These are phyloP conservation scores for Pungitius pungitius DNA, from an alignment of 2,113 vertebrate species.

Conservation along the genomic window DNA sequence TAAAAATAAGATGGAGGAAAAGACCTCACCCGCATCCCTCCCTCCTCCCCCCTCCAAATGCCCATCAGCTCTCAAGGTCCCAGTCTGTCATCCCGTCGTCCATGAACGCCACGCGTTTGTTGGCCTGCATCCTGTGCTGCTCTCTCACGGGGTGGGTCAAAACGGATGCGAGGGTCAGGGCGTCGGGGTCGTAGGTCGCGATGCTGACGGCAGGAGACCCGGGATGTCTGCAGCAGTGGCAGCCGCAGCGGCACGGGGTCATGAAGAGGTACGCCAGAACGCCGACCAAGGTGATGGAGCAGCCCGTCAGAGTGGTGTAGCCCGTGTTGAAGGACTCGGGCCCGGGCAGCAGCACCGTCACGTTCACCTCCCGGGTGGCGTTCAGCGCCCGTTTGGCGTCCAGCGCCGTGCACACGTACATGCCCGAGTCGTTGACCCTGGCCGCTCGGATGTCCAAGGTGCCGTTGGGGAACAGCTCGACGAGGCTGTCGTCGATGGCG, in stretches of 20 bases:
- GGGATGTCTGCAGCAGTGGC: slow-evolving; percentile 82
- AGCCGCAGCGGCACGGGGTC: slow-evolving; percentile 89
- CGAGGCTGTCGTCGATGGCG: slow-evolving; percentile 74
- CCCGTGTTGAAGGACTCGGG: slow-evolving; percentile 89
- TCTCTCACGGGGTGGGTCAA: slow-evolving; percentile 63
- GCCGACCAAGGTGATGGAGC: slow-evolving; percentile 85
- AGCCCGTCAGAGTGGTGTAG: slow-evolving; percentile 93
- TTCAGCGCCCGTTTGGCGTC: slow-evolving; percentile 83
- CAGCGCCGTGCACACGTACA: slow-evolving; percentile 89
- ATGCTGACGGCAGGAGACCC: slow-evolving; percentile 52
- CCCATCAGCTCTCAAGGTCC: slow-evolving; percentile 74
- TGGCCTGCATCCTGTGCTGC: slow-evolving; percentile 76
- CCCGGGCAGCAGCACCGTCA: slow-evolving; percentile 80
- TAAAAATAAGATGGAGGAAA: slow-evolving; percentile 25
- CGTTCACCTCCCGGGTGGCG: slow-evolving; percentile 87
- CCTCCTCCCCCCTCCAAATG: too few relatives aligned
- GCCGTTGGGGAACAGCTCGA: slow-evolving; percentile 85
- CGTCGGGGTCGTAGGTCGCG: slow-evolving; percentile 51
- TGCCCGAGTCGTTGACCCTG: slow-evolving; percentile 85
- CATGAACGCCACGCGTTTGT: slow-evolving; percentile 88
- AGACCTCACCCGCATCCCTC: too few relatives aligned
- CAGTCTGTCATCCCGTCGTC: slow-evolving; percentile 85
- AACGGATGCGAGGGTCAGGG: slow-evolving; percentile 47
- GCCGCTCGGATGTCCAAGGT: slow-evolving; percentile 86
- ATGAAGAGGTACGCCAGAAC: slow-evolving; percentile 92